Conservation (phyloP, 2,113 vertebrate species). For the Ailuropoda melanoleuca region DNA sequence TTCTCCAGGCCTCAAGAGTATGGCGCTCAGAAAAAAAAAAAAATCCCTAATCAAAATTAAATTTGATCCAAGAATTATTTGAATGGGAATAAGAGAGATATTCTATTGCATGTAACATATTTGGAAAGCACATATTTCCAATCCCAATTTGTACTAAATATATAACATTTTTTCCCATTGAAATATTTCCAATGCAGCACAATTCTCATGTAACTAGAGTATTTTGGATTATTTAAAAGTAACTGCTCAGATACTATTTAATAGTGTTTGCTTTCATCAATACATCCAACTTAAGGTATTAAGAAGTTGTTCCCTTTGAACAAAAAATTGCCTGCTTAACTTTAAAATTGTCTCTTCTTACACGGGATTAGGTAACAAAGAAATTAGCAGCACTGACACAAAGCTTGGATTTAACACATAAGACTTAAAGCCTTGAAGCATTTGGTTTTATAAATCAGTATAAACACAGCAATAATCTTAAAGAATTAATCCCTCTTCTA, state of each 20-base stretch:
- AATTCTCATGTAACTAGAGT: constrained; percentile 15
- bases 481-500: constrained; percentile 49
- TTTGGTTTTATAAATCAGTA: constrained; percentile 73
- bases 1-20: not conserved
- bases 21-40: not conserved
- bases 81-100: not conserved
- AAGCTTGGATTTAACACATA: constrained; percentile 67
- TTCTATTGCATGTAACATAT: not conserved
- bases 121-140: constrained; percentile 9
- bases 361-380: constrained; percentile 75
- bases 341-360: constrained; percentile 80
- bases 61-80: not conserved
- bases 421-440: constrained; percentile 58
- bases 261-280: constrained; percentile 40
- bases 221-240: constrained; percentile 44
- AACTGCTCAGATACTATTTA: constrained; percentile 47
- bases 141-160: not conserved
- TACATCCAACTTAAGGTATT: constrained; percentile 50
- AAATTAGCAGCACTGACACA: constrained; percentile 71
- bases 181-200: not conserved
- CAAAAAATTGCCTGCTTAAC: constrained; percentile 65
- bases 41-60: not conserved
- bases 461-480: constrained; percentile 60
- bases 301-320: constrained; percentile 68
- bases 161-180: not conserved